A percentile compares a stretch with the other conserved stretches of the same genome.
Conservation (phyloP, 2,797 vertebrate genomes). For the Pseudomugil gertrudae region DNA sequence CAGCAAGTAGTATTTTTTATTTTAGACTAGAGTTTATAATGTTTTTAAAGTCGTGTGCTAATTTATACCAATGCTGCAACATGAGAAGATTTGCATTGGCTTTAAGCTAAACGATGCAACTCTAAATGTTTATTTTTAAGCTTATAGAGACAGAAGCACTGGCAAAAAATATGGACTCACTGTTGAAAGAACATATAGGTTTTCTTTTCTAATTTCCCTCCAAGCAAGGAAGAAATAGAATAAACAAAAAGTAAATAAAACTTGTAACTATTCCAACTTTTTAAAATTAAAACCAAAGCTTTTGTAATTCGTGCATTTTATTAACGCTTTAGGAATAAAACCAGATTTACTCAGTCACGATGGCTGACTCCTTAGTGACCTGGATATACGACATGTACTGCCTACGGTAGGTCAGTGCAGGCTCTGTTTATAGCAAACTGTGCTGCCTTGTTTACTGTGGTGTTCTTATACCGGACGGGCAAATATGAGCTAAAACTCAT, state of each 20-base stretch:
- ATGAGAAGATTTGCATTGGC: not conserved
- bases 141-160: not conserved
- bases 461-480: constrained; percentile 25
- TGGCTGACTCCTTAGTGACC: not conserved
- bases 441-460: constrained; percentile 33
- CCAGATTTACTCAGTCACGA: too few relatives aligned
- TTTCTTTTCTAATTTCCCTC: too few relatives aligned
- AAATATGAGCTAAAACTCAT: constrained; percentile 38
- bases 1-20: not conserved
- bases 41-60: not conserved
- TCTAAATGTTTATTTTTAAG: not conserved
- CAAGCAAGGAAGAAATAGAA: too few relatives aligned
- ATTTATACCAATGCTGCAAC: not conserved
- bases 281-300: too few relatives aligned
- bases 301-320: too few relatives aligned
- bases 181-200: too few relatives aligned
- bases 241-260: too few relatives aligned
- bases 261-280: too few relatives aligned
- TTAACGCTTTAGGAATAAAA: too few relatives aligned
- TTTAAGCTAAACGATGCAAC: not conserved
- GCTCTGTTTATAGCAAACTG: constrained; percentile 22
- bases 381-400: not conserved
- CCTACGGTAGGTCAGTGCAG: not conserved
- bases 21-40: not conserved
- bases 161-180: not conserved